Base-by-base conservation (phyloP, 2,797 vertebrate species). In the Ctenopoma multispine region DNA sequence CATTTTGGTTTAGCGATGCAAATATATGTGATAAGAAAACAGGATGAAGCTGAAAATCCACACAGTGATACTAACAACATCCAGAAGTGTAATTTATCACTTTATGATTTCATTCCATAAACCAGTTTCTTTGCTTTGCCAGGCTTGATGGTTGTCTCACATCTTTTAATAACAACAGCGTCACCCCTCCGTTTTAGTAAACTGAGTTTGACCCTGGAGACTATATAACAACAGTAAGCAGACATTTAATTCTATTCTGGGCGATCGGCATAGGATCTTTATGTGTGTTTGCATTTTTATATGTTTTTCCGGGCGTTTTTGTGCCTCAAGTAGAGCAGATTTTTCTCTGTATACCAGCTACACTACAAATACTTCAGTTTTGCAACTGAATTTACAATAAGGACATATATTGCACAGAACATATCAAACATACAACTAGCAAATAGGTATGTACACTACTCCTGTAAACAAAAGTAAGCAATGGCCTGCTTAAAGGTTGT, bases 1-100 rank as follows among this genome's bases (percentile, higher is more conserved):
- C 55, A 49, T 57, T 29, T 29, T 13, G 14, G n/a, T 41, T 3
- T 17, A 7, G 27, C 29, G 21, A 10, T 57, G 54, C 23, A 34
- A 78, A 60, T 34, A 18, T 58, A 27, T 21, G 18, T 20, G 10
- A 50, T 9, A 31, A 40, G 34, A 48, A 55, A 68, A 71, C 15
- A 15, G 41, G 11, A 51, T 36, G 1, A 4, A 2, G 24, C 5
- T 27, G 40, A 54, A 51, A 53, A 41, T 15, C 1, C 8, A 29
- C 44, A 47, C 24, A 44, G 27, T 43, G 41, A 64, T 27, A 43
- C 18, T 13, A 69, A 55, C 77, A 10, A 31, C 29, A 31, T 36
- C n/a, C 20, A 18, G 24, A 48, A 46, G n/a, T 56, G 1, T 20
- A 9, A 15, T 7, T 46, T 36, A 36, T n/a, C 7, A 7, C 53